Evolutionary conservation across 2,797 vertebrate species (phyloP), one percentile per base, ranked within the genome.

Genomic region (Neostethus bicornis): DNA sequence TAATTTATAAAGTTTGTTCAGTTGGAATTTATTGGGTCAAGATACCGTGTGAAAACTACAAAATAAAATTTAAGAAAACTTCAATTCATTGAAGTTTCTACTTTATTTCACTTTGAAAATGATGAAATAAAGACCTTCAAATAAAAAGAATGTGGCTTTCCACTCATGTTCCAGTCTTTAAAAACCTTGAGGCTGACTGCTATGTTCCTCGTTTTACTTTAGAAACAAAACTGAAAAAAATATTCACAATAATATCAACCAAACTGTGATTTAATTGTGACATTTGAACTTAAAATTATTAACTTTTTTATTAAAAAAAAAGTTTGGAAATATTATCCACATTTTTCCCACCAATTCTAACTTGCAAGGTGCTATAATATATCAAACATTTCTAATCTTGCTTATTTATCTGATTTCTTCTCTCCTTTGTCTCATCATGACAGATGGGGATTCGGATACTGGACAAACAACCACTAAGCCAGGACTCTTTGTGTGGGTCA

Each of bases 401-500:
- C 39, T 57, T 54, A 34, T 54, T 67, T 34, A 43, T 58, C 45
- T 53, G 34, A n/a, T 16, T 31, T 13, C 49, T 35, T 59, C 47
- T 56, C 41, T 31, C 17, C 17, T 25, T 24, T 25, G 24, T 25
- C 32, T 7, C 14, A n/a, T n/a, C 32, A 9, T 65, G 39, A 79
- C 75, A 70, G 87, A 79, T 38, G n/a, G 46, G 2, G 71, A 51
- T 37, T 76, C 62, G 11, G 87, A 83, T 32, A 39, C 78, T 3
- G 85, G 73, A 29, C 93, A 90, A 70, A 91, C 92, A 47, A 57
- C 63, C 17, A 69, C 94, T 24, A 91, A 93, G 83, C 91, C 95
- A 84, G 93, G 93, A 80, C 91, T 94, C 87, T 92, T 96, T 58
- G 87, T 93, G 61, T 96, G 96, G 79, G 91, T 96, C 57, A 91